A percentile compares a stretch with the other conserved stretches of the same genome.
phyloP scores from a whole-genome alignment of 2,113 vertebrate species.

The Chitala chitala region DNA sequence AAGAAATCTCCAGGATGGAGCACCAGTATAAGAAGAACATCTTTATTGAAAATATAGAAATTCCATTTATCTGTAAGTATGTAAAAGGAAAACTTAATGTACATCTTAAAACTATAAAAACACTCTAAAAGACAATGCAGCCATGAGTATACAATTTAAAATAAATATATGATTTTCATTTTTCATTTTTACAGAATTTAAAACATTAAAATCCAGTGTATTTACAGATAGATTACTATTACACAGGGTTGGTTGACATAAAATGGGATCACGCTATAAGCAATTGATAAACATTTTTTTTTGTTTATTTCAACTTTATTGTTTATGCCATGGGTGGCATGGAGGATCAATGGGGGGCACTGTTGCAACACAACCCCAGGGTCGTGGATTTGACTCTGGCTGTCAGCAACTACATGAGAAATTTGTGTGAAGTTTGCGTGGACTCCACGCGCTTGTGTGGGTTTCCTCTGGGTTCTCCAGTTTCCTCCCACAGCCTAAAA shows the following conservation, averaged over 20 bases:
- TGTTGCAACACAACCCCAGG: too few species aligned
- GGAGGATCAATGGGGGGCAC: background rate
- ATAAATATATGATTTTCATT: constrained; percentile 36
- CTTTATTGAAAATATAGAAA: constrained; percentile 18
- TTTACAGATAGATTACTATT: constrained; percentile 50
- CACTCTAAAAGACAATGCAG: background rate
- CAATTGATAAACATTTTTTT: too few species aligned
- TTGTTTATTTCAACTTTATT: background rate
- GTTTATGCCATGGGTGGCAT: background rate
- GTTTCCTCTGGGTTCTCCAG: too few species aligned
- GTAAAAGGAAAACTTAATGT: constrained; percentile 49
- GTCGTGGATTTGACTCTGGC: too few species aligned
- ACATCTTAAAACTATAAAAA: constrained; percentile 2
- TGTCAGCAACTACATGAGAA: too few species aligned
- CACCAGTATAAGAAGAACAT: constrained; percentile 11
- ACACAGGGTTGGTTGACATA: background rate
- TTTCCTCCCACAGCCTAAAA: too few species aligned
- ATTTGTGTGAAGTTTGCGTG: too few species aligned
- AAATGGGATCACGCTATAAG: background rate
- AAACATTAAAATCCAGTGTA: constrained; percentile 64
- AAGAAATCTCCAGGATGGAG: background rate
- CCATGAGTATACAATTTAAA: background rate
- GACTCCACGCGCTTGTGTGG: too few species aligned
- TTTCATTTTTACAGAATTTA: constrained; percentile 9
- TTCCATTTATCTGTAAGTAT: constrained; percentile 64